Conservation (phyloP, 1,140 invertebrate species). For the Elymnias hypermnestra region DNA sequence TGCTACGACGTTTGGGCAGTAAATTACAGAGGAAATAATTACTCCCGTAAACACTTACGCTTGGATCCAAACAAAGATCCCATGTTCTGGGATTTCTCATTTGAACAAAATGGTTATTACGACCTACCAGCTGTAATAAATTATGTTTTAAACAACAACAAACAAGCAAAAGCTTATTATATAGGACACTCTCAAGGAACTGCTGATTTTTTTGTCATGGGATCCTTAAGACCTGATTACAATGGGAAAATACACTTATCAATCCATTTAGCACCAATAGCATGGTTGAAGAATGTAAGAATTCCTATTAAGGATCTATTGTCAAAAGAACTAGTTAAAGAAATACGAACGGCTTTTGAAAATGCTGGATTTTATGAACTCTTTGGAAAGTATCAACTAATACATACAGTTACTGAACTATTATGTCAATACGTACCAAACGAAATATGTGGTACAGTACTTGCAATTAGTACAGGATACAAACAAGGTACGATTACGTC, state of each 20-base stretch:
- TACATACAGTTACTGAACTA: constrained; percentile 38
- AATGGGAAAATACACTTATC: constrained; percentile 77
- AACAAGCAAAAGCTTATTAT: constrained; percentile 77
- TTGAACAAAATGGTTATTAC: constrained; percentile 80
- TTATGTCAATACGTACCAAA: constrained; percentile 42
- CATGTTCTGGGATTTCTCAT: constrained; percentile 79
- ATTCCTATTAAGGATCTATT: constrained; percentile 34
- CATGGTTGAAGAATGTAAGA: constrained; percentile 50
- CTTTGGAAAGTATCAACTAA: constrained; percentile 35
- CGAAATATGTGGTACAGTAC: constrained; percentile 30
- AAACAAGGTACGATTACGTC: constrained; percentile 30
- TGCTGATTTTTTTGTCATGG: constrained; percentile 78
- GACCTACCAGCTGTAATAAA: constrained; percentile 80
- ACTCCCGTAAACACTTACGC: constrained; percentile 78
- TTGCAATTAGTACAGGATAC: constrained; percentile 39
- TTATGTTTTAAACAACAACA: constrained; percentile 72
- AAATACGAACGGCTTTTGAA: constrained; percentile 31
- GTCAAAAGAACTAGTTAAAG: constrained; percentile 14
- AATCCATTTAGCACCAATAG: constrained; percentile 80
- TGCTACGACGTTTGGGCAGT: constrained; percentile 85
- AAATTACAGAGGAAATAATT: constrained; percentile 84
- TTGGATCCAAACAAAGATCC: constrained; percentile 69
- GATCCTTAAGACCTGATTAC: constrained; percentile 78
- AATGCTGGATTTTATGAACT: constrained; percentile 40
- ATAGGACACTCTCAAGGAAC: constrained; percentile 82